A percentile compares a stretch with the other conserved stretches of the same genome.
Evolutionary conservation across 2,888 invertebrate species (phyloP).

Genomic region (Colostygia pectinataria): DNA sequence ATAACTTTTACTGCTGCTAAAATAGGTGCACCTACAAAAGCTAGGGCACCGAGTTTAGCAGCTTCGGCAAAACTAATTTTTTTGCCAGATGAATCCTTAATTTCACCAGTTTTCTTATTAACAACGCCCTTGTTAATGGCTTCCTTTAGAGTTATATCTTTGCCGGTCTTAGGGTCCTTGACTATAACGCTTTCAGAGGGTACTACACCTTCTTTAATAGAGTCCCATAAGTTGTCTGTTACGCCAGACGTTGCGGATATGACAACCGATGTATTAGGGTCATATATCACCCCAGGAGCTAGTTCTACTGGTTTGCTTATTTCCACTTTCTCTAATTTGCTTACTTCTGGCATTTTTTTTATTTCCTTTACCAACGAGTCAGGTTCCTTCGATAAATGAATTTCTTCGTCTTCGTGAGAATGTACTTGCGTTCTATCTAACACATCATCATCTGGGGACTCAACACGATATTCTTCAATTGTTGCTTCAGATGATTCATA

Average conservation of each 20-base stretch:
- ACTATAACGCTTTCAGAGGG: conserved; percentile 86
- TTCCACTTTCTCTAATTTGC: conserved; percentile 18
- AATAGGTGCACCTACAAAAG: conserved; percentile 89
- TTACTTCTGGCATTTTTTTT: conserved; percentile 7
- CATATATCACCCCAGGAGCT: conserved; percentile 87
- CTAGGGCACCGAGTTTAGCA: conserved; percentile 88
- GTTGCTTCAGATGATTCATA: conserved; percentile 39
- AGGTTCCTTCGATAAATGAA: neutral
- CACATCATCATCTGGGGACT: conserved; percentile 49
- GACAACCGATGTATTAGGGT: conserved; percentile 87
- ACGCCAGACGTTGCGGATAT: conserved; percentile 85
- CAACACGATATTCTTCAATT: conserved; percentile 43
- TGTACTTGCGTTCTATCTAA: conserved; percentile 37
- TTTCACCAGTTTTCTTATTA: conserved; percentile 86
- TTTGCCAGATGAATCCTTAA: conserved; percentile 85
- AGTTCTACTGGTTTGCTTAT: conserved; percentile 78
- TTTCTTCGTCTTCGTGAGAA: conserved; percentile 11
- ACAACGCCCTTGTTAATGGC: conserved; percentile 90
- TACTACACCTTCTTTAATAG: conserved; percentile 89
- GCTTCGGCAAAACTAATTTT: conserved; percentile 88
- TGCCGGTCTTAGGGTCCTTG: conserved; percentile 86
- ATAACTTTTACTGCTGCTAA: conserved; percentile 86
- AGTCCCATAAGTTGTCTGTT: conserved; percentile 86
- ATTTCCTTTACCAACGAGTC: conserved; percentile 3
- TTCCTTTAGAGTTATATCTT: conserved; percentile 87